Percentiles rank a stretch among this genome's conserved stretches.
These are phyloP conservation scores for Iguana delicatissima DNA, from an alignment of 2,797 vertebrate species.

Conservation along the genomic window DNA sequence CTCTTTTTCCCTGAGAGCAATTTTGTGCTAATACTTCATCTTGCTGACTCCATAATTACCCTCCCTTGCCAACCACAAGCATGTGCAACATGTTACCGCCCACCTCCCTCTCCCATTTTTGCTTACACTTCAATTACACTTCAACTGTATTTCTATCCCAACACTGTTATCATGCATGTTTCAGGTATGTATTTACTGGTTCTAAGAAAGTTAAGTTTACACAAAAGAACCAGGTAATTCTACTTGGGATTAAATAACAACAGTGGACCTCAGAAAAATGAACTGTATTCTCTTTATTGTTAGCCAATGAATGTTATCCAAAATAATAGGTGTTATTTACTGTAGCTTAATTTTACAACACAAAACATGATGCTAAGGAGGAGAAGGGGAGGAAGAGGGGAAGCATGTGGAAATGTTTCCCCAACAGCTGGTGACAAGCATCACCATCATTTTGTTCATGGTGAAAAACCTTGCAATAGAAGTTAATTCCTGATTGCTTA, in stretches of 20 bases:
- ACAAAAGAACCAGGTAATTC: constrained; percentile 30
- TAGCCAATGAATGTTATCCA: constrained; percentile 87
- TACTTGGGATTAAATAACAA: constrained; percentile 79
- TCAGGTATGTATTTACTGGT: constrained; percentile 15
- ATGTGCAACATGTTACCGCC: not conserved
- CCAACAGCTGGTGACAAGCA: constrained; percentile 73
- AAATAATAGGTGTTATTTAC: constrained; percentile 82
- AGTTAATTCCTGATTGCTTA: constrained; percentile 75
- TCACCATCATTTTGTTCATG: constrained; percentile 72
- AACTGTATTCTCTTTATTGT: constrained; percentile 89
- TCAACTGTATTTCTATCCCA: constrained; percentile 35
- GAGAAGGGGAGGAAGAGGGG: constrained; percentile 42
- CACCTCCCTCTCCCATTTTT: not conserved
- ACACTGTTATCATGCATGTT: constrained; percentile 39
- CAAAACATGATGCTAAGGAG: constrained; percentile 79
- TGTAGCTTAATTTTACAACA: constrained; percentile 85
- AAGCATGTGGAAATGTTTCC: constrained; percentile 74
- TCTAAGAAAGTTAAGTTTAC: constrained; percentile 34
- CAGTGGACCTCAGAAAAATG: constrained; percentile 80
- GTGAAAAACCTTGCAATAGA: constrained; percentile 77
- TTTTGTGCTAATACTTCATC: constrained; percentile 52
- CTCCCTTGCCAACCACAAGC: constrained; percentile 43
- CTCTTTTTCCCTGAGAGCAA: constrained; percentile 33
- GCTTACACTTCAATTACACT: constrained; percentile 24
- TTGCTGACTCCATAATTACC: constrained; percentile 20